Percentiles rank a stretch among this genome's conserved stretches.
Evolutionary conservation across 2,888 invertebrate species (phyloP).

Genomic region (Zygogramma bicolorata): DNA sequence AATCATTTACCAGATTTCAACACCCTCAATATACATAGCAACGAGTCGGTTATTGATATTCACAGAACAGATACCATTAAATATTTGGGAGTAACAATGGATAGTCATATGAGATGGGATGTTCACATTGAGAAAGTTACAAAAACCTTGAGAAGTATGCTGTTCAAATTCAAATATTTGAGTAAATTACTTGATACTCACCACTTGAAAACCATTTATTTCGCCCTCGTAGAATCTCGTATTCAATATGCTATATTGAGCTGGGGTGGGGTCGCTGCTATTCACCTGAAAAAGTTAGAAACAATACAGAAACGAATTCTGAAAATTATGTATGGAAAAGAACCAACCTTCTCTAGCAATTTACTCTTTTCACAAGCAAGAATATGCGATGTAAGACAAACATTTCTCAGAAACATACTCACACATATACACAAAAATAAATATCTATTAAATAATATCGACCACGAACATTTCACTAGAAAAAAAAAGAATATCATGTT

Average conservation of each 20-base stretch:
- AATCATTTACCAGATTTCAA: no score
- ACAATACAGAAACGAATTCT: no score
- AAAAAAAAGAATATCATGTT: constrained; percentile 14
- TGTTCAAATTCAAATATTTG: constrained; percentile 17
- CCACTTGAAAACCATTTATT: constrained; percentile 23
- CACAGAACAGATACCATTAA: constrained; percentile 15
- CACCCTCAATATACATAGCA: constrained; percentile 12
- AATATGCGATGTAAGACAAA: constrained; percentile 18
- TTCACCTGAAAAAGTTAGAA: constrained; percentile 18
- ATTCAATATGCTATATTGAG: constrained; percentile 22
- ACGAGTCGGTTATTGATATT: background rate
- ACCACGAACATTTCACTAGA: no score
- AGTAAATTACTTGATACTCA: constrained; percentile 17
- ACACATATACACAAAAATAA: constrained; percentile 9
- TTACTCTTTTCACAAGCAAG: constrained; percentile 9
- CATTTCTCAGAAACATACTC: constrained; percentile 3
- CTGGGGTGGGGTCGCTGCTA: constrained; percentile 12
- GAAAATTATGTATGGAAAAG: background rate
- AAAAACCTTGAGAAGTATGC: constrained; percentile 12
- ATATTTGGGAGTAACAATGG: constrained; percentile 27
- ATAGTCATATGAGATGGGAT: constrained; percentile 27
- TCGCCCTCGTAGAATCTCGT: constrained; percentile 24
- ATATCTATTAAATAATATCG: constrained; percentile 19
- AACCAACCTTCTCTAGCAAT: constrained; percentile 18
- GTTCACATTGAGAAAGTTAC: constrained; percentile 17